Percentiles rank a stretch among this genome's conserved stretches.
These are phyloP conservation scores for Callospermophilus lateralis DNA, from an alignment of 2,113 vertebrate species.

Conservation along the genomic window DNA sequence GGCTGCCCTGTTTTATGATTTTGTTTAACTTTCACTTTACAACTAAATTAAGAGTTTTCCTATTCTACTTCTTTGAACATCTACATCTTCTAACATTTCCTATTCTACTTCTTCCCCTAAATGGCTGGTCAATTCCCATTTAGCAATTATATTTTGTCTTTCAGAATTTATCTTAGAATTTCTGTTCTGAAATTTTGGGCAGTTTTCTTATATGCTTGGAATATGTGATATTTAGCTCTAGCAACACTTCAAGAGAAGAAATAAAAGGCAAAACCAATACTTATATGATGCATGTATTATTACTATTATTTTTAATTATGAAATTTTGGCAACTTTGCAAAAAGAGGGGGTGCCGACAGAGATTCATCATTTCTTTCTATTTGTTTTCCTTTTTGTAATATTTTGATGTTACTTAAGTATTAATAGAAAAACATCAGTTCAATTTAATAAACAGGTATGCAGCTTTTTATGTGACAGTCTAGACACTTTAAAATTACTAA, in stretches of 20 bases:
- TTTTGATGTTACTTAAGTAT: not conserved
- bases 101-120: not conserved
- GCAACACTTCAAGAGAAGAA: conserved; percentile 7
- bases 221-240: not conserved
- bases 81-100: not conserved
- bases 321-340: not conserved
- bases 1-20: not conserved
- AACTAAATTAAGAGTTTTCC: not conserved
- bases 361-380: not conserved
- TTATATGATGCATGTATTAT: not conserved
- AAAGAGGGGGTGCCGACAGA: not conserved
- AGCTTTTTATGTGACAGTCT: not conserved
- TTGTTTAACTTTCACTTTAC: not conserved
- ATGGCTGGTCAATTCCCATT: not conserved
- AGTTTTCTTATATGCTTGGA: not conserved
- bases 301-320: not conserved
- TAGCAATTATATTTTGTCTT: conserved; percentile 7
- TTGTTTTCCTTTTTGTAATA: not conserved
- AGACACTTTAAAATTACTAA: not conserved
- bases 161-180: not conserved
- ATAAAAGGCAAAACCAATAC: not conserved
- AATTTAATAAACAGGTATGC: not conserved
- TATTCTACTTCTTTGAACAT: not conserved
- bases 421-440: not conserved
- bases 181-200: conserved; percentile 35